A percentile compares a stretch with the other conserved stretches of the same genome.
Conservation (phyloP, 2,113 vertebrate species). For the Pangasianodon hypophthalmus region DNA sequence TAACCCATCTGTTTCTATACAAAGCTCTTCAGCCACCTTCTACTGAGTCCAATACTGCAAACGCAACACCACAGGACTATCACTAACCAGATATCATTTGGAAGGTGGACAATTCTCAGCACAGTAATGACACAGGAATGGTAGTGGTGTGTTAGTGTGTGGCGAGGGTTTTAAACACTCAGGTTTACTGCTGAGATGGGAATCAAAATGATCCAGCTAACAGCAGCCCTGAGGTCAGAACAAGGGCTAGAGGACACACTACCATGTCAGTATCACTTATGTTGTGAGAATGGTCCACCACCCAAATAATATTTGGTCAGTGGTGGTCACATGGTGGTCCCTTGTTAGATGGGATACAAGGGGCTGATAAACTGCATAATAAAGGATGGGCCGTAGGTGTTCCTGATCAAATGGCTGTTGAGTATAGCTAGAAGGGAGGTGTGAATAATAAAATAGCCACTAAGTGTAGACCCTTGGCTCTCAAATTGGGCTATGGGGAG, state of each 20-base stretch:
- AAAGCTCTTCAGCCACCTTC: not conserved
- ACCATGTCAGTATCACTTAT: not conserved
- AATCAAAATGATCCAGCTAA: not conserved
- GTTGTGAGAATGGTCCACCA: not conserved
- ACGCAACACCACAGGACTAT: not conserved
- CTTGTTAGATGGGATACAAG: not conserved
- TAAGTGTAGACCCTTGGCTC: not conserved
- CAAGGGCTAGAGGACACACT: not conserved
- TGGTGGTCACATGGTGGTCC: not conserved
- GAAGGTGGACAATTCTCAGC: not conserved
- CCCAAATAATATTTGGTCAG: not conserved
- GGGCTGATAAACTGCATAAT: not conserved
- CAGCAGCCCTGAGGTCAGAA: not conserved
- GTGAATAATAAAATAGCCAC: not conserved
- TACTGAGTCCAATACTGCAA: not conserved
- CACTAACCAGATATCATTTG: not conserved
- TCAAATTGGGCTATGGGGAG: not conserved
- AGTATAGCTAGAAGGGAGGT: not conserved
- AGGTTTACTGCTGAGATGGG: not conserved
- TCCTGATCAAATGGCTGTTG: not conserved
- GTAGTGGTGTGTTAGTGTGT: not conserved
- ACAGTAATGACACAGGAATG: not conserved
- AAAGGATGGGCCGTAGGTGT: not conserved
- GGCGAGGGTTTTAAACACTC: not conserved
- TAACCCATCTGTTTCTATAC: not conserved